Percentiles rank a stretch among this genome's conserved stretches.
These are phyloP conservation scores for Lacanobia oleracea DNA, from an alignment of 2,888 invertebrate genomes.

Conservation along the genomic window DNA sequence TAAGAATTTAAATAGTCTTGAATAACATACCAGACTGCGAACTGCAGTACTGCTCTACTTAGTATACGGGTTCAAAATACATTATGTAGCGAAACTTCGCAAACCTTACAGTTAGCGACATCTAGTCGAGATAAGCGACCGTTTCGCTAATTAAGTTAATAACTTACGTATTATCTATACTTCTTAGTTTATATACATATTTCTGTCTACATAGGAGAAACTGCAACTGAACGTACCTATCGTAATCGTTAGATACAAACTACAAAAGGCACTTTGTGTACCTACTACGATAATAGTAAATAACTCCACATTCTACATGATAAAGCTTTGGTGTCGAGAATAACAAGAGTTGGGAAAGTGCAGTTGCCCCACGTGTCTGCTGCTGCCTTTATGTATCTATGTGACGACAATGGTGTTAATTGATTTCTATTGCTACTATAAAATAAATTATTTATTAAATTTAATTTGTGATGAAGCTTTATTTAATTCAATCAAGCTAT, in stretches of 20 bases:
- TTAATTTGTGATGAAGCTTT: slow-evolving; percentile 29
- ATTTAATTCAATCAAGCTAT: slow-evolving; percentile 22
- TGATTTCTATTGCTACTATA: slow-evolving; percentile 49
- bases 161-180: no score
- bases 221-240: slow-evolving; percentile 5
- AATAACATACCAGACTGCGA: slow-evolving; percentile 6
- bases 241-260: slow-evolving; percentile 39
- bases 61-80: neutral
- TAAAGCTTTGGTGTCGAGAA: slow-evolving; percentile 44
- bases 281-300: slow-evolving; percentile 34
- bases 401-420: slow-evolving; percentile 40
- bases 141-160: neutral
- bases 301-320: slow-evolving; percentile 41
- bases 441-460: slow-evolving; percentile 55
- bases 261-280: slow-evolving; percentile 57
- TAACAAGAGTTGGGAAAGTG: slow-evolving; percentile 50
- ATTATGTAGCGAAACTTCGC: neutral
- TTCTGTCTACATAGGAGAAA: slow-evolving; percentile 4
- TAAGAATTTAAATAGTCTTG: neutral
- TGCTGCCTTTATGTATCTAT: slow-evolving; percentile 23
- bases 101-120: neutral
- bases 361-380: slow-evolving; percentile 17
- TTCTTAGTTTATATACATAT: neutral
- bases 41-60: neutral
- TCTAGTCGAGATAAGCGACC: neutral